Conservation (phyloP, 35 echinoderm and acorn worm species). For the Ophioderma brevispina region DNA sequence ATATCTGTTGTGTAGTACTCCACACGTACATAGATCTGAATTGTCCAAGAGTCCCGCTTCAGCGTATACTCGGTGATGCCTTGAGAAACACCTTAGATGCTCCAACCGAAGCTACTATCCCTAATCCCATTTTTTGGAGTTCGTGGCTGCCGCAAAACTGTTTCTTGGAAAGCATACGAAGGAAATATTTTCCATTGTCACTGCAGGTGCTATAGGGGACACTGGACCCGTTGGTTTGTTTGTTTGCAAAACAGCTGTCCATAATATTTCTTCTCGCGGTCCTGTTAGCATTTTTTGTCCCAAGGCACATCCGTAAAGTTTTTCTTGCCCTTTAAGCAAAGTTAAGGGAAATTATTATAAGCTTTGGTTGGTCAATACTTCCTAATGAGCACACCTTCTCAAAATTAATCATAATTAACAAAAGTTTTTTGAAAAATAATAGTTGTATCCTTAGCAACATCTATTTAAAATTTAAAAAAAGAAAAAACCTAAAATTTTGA, state of each 20-base stretch:
- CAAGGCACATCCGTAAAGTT: not conserved
- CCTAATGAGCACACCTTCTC: no score
- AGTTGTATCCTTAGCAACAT: no score
- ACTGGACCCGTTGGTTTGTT: not conserved
- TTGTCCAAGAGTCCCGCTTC: not conserved
- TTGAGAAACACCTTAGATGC: not conserved
- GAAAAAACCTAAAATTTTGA: no score
- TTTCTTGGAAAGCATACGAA: not conserved
- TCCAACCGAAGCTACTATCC: not conserved
- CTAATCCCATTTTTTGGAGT: not conserved
- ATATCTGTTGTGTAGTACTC: not conserved
- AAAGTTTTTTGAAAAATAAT: no score
- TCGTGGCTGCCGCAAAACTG: not conserved
- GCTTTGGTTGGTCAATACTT: no score
- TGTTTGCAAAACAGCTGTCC: not conserved
- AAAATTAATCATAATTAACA: no score
- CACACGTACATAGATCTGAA: not conserved
- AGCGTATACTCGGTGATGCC: not conserved
- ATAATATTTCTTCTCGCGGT: not conserved
- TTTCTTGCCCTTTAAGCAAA: no score
- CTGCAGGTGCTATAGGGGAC: not conserved
- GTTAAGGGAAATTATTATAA: no score
- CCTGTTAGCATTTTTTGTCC: not conserved
- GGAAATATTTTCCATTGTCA: not conserved
- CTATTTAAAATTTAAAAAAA: no score